Evolutionary conservation across 2,888 invertebrate species (phyloP), one percentile per base, ranked within the genome.

Genomic region (Panopea generosa): DNA sequence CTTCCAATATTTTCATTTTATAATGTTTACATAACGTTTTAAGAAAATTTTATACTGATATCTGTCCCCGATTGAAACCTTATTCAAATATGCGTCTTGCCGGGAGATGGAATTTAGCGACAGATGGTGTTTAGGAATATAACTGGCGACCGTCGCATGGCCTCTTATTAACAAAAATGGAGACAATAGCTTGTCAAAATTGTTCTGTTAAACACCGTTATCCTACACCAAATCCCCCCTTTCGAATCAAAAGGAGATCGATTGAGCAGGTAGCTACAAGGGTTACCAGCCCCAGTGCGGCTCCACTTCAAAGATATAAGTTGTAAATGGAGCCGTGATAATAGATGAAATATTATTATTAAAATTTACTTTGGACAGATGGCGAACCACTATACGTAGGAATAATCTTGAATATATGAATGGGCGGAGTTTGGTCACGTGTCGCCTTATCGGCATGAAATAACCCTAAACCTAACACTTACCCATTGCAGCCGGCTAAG

Each of bases 131-230:
- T 38, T 49, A 18, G 50, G 49, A 33, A 29, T 50, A 26, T 55
- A 55, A 47, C 47, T 53, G 65, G 40, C 55, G 24, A 47, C 47
- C 55, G 65, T 55, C 55, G 24, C 18, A 27, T 38, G 45, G 18
- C 65, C 47, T 24, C 24, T 22, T 49, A 49, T 62, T 50, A 22
- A 16, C 20, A 11, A 50, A 29, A n/a, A 29, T 38, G 59, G 33
- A 70, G 57, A 76, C 76, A 76, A 76, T 67, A 62, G 76, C 38
- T 71, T 67, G 73, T 62, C 61, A 67, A 61, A 47, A 45, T 43
- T 69, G 62, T 50, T 67, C 76, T 26, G 76, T 71, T 76, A 76
- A 76, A 29, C 67, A 59, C 67, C 52, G 52, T 26, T 52, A 52
- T 14, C 16, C 16, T 24, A 14, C 16, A 14, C 52, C 4, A 16